Percentiles rank a stretch among this genome's conserved stretches.
Conservation (phyloP, 2,888 invertebrate species). For the Scaptomyza tumidula region DNA sequence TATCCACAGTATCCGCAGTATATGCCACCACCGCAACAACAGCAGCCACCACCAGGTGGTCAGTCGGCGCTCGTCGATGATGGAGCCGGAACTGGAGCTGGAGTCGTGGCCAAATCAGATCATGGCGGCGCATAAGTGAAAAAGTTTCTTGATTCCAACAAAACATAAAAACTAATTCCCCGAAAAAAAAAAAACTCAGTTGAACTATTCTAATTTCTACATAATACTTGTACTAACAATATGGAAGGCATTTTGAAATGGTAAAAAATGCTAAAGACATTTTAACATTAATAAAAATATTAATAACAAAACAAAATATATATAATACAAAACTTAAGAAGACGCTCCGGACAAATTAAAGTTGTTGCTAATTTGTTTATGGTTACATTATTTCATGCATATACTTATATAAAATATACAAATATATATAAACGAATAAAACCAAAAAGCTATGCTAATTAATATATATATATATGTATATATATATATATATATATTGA, state of each 20-base stretch:
- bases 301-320: conserved; percentile 23
- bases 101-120: conserved; percentile 29
- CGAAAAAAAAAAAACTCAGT: conserved; percentile 51
- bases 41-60: conserved; percentile 86
- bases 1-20: conserved; percentile 84
- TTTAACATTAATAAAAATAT: conserved; percentile 57
- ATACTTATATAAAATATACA: conserved; percentile 54
- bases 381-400: conserved; percentile 82
- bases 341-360: conserved; percentile 76
- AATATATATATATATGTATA: background rate
- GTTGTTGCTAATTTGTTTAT: conserved; percentile 82
- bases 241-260: background rate
- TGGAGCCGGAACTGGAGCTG: conserved; percentile 60
- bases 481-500: no score
- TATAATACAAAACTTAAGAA: conserved; percentile 55
- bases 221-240: conserved; percentile 35
- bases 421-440: conserved; percentile 32
- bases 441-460: conserved; percentile 34
- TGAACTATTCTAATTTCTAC: conserved; percentile 52
- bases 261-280: conserved; percentile 15
- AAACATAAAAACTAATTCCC: conserved; percentile 7
- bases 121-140: conserved; percentile 73
- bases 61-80: conserved; percentile 79
- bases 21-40: conserved; percentile 85
- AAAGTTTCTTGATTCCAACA: conserved; percentile 46